Conservation (phyloP, 2,113 vertebrate species). For the Nerophis lumbriciformis region DNA sequence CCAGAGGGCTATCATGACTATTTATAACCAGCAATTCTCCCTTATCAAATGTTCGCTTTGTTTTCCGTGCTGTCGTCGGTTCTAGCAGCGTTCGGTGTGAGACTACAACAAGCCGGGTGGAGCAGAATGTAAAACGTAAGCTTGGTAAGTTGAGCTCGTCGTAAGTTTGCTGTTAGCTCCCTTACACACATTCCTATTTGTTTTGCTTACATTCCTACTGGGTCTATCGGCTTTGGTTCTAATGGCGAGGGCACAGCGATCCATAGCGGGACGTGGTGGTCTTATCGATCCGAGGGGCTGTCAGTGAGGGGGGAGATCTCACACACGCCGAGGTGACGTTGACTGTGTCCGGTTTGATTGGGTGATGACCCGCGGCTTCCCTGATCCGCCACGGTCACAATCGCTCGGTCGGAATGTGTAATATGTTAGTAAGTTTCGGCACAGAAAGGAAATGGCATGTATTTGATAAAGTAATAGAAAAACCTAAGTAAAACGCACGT, state of each 20-base stretch:
- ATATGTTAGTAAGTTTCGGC: conserved; percentile 7
- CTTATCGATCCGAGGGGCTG: conserved; percentile 10
- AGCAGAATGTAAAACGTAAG: conserved; percentile 56
- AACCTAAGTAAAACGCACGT: too few species aligned
- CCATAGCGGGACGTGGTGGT: not conserved
- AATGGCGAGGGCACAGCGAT: conserved; percentile 13
- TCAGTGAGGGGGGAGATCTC: conserved; percentile 15
- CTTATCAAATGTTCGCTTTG: conserved; percentile 32
- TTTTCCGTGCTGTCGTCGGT: conserved; percentile 38
- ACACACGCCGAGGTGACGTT: conserved; percentile 55
- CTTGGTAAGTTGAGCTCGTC: conserved; percentile 49
- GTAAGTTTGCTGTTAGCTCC: conserved; percentile 61
- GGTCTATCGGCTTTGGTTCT: conserved; percentile 17
- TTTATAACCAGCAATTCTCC: conserved; percentile 56
- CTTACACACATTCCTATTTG: conserved; percentile 37
- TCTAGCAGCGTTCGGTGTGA: conserved; percentile 35
- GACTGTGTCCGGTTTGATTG: conserved; percentile 44
- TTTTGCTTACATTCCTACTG: conserved; percentile 26
- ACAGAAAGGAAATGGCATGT: too few species aligned
- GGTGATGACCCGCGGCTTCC: not conserved
- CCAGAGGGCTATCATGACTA: conserved; percentile 62
- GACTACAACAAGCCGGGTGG: conserved; percentile 26
- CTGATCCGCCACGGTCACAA: not conserved
- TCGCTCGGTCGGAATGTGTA: not conserved
- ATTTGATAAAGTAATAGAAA: too few species aligned